Evolutionary conservation across 2,113 vertebrate genomes (phyloP).

Genomic region (Elgaria multicarinata): DNA sequence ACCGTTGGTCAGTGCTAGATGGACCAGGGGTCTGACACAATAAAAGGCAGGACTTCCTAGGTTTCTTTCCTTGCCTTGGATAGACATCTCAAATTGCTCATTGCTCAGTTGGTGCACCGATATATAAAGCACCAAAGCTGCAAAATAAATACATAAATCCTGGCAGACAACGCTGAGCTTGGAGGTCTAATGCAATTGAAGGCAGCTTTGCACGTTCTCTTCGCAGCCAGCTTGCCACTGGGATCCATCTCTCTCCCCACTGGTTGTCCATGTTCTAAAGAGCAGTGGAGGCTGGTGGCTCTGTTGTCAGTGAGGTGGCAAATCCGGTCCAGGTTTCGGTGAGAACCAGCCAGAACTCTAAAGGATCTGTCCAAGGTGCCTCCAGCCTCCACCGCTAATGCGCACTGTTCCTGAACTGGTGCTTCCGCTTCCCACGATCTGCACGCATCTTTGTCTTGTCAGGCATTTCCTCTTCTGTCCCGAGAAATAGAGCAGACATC

Average conservation of each 20-base stretch:
- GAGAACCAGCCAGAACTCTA: too few relatives aligned
- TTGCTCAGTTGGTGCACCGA: background rate
- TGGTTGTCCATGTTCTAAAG: too few relatives aligned
- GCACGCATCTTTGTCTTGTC: background rate
- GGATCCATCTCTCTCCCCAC: background rate
- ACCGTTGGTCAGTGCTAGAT: too few relatives aligned
- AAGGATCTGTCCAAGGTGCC: too few relatives aligned
- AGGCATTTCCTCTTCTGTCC: background rate
- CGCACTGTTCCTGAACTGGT: background rate
- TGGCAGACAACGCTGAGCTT: background rate
- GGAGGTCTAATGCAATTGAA: background rate
- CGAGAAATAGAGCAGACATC: background rate
- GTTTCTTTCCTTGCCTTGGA: background rate
- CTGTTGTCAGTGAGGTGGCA: too few relatives aligned
- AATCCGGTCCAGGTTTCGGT: too few relatives aligned
- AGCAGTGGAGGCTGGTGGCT: too few relatives aligned
- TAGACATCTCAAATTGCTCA: background rate
- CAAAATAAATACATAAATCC: background rate
- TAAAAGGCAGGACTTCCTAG: background rate
- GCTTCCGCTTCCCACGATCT: background rate
- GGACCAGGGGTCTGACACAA: too few relatives aligned
- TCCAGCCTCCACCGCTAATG: too few relatives aligned
- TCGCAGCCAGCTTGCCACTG: too few relatives aligned
- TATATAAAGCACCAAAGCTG: background rate
- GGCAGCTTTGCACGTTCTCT: background rate